Percentiles rank a stretch among this genome's conserved stretches.
Conservation (phyloP, 1,140 invertebrate genomes). For the Diachasmimorpha longicaudata region DNA sequence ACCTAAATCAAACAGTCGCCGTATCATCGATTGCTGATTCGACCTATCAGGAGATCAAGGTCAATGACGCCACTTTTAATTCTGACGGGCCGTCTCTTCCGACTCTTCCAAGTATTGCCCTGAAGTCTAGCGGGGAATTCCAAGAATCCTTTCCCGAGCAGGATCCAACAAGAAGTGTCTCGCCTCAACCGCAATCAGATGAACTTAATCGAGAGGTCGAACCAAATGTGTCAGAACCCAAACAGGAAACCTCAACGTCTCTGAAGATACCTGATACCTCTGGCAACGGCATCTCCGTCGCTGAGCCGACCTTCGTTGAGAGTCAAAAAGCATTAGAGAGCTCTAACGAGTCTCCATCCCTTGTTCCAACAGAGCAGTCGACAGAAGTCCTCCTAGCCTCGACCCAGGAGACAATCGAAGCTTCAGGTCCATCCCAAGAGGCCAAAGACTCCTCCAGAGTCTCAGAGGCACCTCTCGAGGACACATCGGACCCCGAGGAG, state of each 20-base stretch:
- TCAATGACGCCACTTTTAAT: not conserved
- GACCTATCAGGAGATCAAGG: not conserved
- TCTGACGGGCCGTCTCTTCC: not conserved
- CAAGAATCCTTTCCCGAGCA: conserved; percentile 2
- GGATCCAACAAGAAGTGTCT: not conserved
- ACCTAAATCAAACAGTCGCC: not conserved
- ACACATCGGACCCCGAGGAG: conserved; percentile 11
- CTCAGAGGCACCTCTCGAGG: not conserved
- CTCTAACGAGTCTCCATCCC: not conserved
- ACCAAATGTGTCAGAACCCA: not conserved
- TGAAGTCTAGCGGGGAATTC: not conserved
- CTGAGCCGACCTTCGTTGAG: conserved; percentile 11
- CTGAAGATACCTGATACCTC: not conserved
- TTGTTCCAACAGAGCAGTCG: not conserved
- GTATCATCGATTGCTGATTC: not conserved
- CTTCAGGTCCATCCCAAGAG: not conserved
- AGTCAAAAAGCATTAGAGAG: not conserved
- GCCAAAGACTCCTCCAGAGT: not conserved
- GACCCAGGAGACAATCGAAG: too few relatives aligned
- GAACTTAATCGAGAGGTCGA: not conserved
- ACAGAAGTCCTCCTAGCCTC: too few relatives aligned
- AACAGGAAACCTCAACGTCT: not conserved
- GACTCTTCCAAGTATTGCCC: not conserved
- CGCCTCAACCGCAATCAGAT: not conserved
- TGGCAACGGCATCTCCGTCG: not conserved